Conservation (phyloP, 2,797 vertebrate genomes). For the Myiotriccus ornatus region DNA sequence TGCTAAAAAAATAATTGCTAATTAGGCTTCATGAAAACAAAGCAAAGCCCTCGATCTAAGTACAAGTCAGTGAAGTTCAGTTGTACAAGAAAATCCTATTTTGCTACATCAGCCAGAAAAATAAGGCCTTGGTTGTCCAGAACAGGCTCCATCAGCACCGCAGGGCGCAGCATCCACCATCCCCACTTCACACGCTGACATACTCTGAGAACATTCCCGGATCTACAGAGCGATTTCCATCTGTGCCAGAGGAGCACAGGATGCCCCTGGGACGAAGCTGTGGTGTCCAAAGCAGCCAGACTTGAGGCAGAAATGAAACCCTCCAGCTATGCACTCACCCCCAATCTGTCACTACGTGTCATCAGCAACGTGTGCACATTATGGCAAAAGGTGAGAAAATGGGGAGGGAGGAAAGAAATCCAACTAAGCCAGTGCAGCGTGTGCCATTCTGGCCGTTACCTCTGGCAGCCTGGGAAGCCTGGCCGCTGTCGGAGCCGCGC, state of each 20-base stretch:
- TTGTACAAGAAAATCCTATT: not conserved
- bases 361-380: rapidly evolving
- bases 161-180: not conserved
- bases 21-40: not conserved
- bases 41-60: not conserved
- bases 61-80: slow-evolving; percentile 1
- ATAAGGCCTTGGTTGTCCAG: not conserved
- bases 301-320: not conserved
- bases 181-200: not conserved
- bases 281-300: not conserved
- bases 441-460: not conserved
- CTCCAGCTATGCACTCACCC: not conserved
- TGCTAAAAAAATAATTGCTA: slow-evolving; percentile 13
- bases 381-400: not conserved
- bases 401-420: not conserved
- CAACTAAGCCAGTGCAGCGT: not conserved
- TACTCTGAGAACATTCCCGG: not conserved
- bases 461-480: not conserved
- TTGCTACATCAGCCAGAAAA: slow-evolving; percentile 8
- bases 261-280: not conserved
- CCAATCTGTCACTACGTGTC: not conserved
- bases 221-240: not conserved
- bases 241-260: not conserved
- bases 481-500: not conserved
- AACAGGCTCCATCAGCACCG: not conserved